Evolutionary conservation across 2,797 vertebrate genomes (phyloP).

Genomic region (Echeneis naucrates): DNA sequence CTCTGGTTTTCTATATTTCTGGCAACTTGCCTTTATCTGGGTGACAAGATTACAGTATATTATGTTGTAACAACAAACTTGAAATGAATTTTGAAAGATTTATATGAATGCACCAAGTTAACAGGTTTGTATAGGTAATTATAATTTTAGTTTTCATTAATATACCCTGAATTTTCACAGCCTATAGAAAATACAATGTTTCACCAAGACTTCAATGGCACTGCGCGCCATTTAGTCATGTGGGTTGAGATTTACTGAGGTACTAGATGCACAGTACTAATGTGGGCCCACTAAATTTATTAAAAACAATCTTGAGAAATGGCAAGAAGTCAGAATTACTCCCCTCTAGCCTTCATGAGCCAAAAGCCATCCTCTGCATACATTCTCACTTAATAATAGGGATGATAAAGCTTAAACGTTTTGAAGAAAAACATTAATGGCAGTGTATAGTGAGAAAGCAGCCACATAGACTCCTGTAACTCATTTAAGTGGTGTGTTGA

Average conservation of each 20-base stretch:
- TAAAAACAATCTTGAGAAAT: constrained; percentile 7
- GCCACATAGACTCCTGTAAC: not conserved
- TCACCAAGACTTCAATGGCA: not conserved
- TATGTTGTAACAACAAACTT: not conserved
- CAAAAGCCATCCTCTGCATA: not conserved
- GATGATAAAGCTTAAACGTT: constrained; percentile 20
- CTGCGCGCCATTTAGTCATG: not conserved
- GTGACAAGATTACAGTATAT: not conserved
- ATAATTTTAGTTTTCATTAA: not conserved
- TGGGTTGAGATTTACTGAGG: constrained; percentile 10
- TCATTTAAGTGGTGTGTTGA: not conserved
- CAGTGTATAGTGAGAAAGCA: constrained; percentile 3
- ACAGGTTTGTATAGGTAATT: not conserved
- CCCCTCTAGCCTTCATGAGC: not conserved
- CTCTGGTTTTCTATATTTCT: not conserved
- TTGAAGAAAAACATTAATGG: constrained; percentile 17
- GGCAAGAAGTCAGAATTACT: constrained; percentile 3
- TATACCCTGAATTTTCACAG: not conserved
- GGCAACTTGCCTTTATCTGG: not conserved
- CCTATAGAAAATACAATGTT: not conserved
- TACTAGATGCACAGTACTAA: not conserved
- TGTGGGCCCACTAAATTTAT: not conserved
- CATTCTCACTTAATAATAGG: not conserved
- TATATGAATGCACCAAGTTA: not conserved
- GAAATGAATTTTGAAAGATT: not conserved